Percentiles rank a stretch among this genome's conserved stretches.
These are phyloP conservation scores for Diorhabda elongata DNA, from an alignment of 1,140 invertebrate genomes.

Conservation along the genomic window DNA sequence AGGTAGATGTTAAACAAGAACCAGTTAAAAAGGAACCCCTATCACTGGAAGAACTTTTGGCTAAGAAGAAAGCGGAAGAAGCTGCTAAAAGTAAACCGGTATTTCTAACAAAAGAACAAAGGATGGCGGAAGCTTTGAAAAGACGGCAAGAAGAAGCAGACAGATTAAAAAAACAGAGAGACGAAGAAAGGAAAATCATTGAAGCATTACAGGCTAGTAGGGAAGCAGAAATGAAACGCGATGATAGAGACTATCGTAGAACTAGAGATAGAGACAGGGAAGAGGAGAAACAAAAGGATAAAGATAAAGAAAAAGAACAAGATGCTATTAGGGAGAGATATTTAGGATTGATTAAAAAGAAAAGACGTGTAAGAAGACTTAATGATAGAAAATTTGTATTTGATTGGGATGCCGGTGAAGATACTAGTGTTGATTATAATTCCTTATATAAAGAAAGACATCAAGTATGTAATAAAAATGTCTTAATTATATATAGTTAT, in stretches of 20 bases:
- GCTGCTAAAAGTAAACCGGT: slow-evolving; percentile 90
- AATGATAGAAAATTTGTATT: slow-evolving; percentile 99
- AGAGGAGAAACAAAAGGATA: slow-evolving; percentile 54
- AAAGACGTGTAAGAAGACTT: slow-evolving; percentile 81
- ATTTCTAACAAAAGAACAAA: slow-evolving; percentile 94
- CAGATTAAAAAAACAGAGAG: slow-evolving; percentile 59
- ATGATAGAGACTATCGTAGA: slow-evolving; percentile 36
- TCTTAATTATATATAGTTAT: background rate
- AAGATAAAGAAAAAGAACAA: slow-evolving; percentile 87
- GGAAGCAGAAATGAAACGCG: slow-evolving; percentile 36
- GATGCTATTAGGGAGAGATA: slow-evolving; percentile 94
- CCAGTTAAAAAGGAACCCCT: slow-evolving; percentile 78
- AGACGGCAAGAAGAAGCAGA: slow-evolving; percentile 84
- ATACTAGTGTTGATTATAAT: slow-evolving; percentile 98
- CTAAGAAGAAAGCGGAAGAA: slow-evolving; percentile 96
- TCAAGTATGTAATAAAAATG: slow-evolving; percentile 55
- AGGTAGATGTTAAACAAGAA: slow-evolving; percentile 43
- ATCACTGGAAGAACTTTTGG: slow-evolving; percentile 91
- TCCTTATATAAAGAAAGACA: slow-evolving; percentile 93
- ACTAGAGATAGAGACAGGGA: slow-evolving; percentile 50
- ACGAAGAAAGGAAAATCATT: slow-evolving; percentile 65
- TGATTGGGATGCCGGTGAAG: slow-evolving; percentile 99
- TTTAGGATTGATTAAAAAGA: slow-evolving; percentile 92
- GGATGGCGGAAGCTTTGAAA: slow-evolving; percentile 82
- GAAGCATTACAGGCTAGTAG: slow-evolving; percentile 32